phyloP scores from a whole-genome alignment of 2,797 vertebrate species.

The Crenichthys baileyi region DNA sequence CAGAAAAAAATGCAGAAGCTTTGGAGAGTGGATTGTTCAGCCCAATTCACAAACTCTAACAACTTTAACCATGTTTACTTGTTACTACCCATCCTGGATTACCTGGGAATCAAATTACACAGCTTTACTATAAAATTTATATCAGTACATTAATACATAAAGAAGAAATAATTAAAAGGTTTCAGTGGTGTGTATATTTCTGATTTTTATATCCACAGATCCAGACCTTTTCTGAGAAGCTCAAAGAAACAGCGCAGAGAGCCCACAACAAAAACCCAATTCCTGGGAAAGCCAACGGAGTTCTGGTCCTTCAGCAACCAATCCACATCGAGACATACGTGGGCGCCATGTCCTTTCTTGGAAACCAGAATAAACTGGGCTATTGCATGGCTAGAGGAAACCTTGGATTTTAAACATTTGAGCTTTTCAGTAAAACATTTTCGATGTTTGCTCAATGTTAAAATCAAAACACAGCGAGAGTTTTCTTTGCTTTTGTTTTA shows the following conservation, averaged over 20 bases:
- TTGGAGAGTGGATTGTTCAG: no score
- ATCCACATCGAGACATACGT: slow-evolving; percentile 82
- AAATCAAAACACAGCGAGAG: not conserved
- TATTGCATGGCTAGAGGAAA: slow-evolving; percentile 86
- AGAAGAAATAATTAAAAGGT: not conserved
- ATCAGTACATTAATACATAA: not conserved
- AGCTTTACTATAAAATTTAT: not conserved
- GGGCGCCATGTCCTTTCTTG: slow-evolving; percentile 83
- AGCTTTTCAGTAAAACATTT: not conserved
- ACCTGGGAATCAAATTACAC: no score
- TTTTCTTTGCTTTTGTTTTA: slow-evolving; percentile 29
- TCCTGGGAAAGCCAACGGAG: slow-evolving; percentile 78
- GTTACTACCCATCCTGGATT: no score
- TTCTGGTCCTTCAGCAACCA: slow-evolving; percentile 78
- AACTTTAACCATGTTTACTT: no score
- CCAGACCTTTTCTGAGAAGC: slow-evolving; percentile 77
- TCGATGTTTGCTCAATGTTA: not conserved
- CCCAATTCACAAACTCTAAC: no score
- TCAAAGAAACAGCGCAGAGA: slow-evolving; percentile 74
- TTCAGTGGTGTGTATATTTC: not conserved
- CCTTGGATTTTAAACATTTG: slow-evolving; percentile 80
- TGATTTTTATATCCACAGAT: slow-evolving; percentile 72
- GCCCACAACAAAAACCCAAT: slow-evolving; percentile 69
- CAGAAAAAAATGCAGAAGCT: no score
- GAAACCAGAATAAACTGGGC: slow-evolving; percentile 87